Conservation (phyloP, 1,140 invertebrate species). For the Asobara japonica region DNA sequence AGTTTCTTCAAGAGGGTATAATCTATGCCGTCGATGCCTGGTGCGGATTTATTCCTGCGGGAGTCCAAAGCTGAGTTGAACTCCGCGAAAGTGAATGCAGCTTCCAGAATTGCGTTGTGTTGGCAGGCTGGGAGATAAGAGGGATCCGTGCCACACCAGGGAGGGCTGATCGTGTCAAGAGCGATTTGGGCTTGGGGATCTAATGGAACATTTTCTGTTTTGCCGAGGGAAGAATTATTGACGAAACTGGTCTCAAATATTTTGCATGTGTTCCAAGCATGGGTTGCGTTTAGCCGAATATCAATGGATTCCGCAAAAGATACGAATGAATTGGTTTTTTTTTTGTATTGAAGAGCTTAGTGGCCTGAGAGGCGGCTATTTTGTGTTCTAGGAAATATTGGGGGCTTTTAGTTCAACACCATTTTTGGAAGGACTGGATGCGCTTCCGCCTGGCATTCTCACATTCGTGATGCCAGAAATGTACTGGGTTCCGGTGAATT, state of each 20-base stretch:
- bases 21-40: conserved; percentile 13
- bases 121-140: neutral
- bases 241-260: neutral
- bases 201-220: neutral
- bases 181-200: neutral
- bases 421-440: conserved; percentile 6
- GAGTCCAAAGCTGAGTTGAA: conserved; percentile 3
- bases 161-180: too few relatives aligned
- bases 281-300: neutral
- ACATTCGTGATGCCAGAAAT: conserved; percentile 25
- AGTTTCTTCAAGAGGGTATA: neutral
- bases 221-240: neutral
- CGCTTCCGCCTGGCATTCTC: neutral
- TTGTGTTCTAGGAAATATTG: conserved; percentile 14
- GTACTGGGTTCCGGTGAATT: conserved; percentile 12
- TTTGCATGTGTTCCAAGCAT: neutral
- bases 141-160: too few relatives aligned
- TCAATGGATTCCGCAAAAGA: conserved; percentile 6
- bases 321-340: neutral
- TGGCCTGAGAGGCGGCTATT: neutral
- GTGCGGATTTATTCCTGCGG: neutral
- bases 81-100: neutral
- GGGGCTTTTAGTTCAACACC: neutral
- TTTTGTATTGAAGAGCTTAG: conserved; percentile 18
- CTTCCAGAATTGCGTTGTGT: neutral